Evolutionary conservation across 2,113 vertebrate genomes (phyloP).

Genomic region (Hiodon alosoides): DNA sequence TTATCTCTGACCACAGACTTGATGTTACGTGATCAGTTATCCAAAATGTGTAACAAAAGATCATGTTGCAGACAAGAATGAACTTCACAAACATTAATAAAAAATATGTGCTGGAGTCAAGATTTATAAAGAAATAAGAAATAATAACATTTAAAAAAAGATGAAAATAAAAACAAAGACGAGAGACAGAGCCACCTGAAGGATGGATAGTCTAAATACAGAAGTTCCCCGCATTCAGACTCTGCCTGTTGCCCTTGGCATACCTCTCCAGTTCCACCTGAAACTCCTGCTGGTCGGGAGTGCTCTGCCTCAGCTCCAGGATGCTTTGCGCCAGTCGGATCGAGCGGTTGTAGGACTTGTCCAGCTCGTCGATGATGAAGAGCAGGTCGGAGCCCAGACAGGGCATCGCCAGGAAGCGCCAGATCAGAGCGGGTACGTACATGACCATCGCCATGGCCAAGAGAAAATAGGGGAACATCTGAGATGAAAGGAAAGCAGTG

Average conservation of each 20-base stretch:
- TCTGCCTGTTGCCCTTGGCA: neutral
- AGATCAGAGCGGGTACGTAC: conserved; percentile 86
- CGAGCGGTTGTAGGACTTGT: conserved; percentile 94
- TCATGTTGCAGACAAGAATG: too few relatives aligned
- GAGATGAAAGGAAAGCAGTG: neutral
- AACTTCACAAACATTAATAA: neutral
- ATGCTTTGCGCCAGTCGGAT: conserved; percentile 87
- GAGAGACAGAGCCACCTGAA: too few relatives aligned
- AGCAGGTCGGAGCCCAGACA: conserved; percentile 79
- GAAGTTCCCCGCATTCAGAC: neutral
- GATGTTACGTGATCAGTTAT: too few relatives aligned
- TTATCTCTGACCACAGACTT: neutral
- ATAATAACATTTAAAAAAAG: too few relatives aligned
- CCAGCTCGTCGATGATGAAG: conserved; percentile 88
- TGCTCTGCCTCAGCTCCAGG: conserved; percentile 73
- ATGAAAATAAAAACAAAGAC: too few relatives aligned
- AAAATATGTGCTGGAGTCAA: neutral
- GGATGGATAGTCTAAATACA: neutral
- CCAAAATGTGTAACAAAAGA: too few relatives aligned
- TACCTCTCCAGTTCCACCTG: conserved; percentile 86
- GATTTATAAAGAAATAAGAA: too few relatives aligned
- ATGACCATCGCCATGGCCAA: conserved; percentile 80
- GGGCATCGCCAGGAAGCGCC: conserved; percentile 76
- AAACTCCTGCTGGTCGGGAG: conserved; percentile 66
- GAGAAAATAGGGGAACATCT: conserved; percentile 88